These are phyloP conservation scores for Leucozona laternaria DNA, from an alignment of 2,888 invertebrate genomes.

Conservation along the genomic window DNA sequence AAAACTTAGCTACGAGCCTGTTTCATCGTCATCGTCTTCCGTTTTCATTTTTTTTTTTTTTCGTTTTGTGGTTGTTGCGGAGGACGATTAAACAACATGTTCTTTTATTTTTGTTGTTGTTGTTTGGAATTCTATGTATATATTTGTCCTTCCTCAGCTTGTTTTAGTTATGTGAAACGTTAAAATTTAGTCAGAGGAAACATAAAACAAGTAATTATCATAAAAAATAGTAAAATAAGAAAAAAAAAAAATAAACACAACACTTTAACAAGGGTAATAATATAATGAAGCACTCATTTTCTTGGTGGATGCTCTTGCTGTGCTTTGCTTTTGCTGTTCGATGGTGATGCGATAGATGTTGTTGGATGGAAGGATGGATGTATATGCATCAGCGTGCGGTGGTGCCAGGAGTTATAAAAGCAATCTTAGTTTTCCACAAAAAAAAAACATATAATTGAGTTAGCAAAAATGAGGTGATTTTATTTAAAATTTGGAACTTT, in stretches of 20 bases:
- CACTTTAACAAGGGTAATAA: constrained; percentile 47
- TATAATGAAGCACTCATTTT: constrained; percentile 44
- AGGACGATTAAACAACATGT: constrained; percentile 53
- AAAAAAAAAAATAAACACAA: constrained; percentile 17
- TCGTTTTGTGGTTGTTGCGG: constrained; percentile 31
- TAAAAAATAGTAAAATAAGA: constrained; percentile 26
- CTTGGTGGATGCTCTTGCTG: background rate
- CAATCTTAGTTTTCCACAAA: background rate
- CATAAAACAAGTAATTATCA: constrained; percentile 70
- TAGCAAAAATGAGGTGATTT: background rate
- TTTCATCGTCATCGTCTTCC: background rate
- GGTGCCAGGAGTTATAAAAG: background rate
- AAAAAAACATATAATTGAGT: background rate
- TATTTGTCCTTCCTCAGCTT: constrained; percentile 14
- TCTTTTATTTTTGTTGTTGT: background rate
- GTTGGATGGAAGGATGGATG: background rate
- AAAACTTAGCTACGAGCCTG: background rate
- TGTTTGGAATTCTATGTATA: background rate
- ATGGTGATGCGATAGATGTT: background rate
- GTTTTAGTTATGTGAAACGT: constrained; percentile 57
- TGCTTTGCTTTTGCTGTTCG: background rate
- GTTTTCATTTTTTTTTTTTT: constrained; percentile 1
- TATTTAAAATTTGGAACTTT: background rate
- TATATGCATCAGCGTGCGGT: background rate
- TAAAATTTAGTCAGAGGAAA: constrained; percentile 61